Base-by-base conservation (phyloP, 2,888 invertebrate genomes). In the Xanthorhoe spadicearia region DNA sequence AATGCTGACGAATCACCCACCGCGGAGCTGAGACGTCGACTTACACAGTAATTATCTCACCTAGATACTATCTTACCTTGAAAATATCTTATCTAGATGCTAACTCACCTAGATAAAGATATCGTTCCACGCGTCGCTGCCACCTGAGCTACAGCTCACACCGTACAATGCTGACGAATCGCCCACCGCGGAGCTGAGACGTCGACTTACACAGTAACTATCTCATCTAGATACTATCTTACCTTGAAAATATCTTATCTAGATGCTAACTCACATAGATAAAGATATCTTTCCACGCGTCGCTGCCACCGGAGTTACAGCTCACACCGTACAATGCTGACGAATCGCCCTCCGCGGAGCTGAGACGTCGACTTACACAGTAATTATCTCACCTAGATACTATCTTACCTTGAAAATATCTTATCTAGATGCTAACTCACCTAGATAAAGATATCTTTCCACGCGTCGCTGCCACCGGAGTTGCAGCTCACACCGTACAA, bases 271-370 rank as follows among this genome's bases (percentile, higher is more conserved):
- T 4, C 23, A 23, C 23, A 1, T 23, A 4, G 23, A 23, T 23
- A n/a, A 98, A 98, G 92, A 96, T 99, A 74, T 95, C 96, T 61
- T 99, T 98, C 95, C 98, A 98, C 88, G 99, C 99, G 13, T 95
- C 95, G 79, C 94, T 99, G 71, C 97, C 98, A 13, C 99, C 99
- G 13, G 97, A 96, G 84, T 94, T 97, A 82, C 98, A 98, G 86
- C 94, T 98, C 43, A 94, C 97, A 60, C 97, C 97, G 74, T 98
- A 98, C 85, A 77, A 94, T 95, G 6, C 81, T 66, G 35, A 74
- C 96, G 66, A 97, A 78, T 85, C 86, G 1, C 87, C 89, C 68
- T 87, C 84, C 0, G 88, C 87, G 0, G 90, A 89, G 64, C 81
- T 92, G 13, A 77, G 87, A 66, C 76, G 88, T n/a, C 49, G 91